phyloP scores from a whole-genome alignment of 2,888 invertebrate species.

The Panopea generosa region DNA sequence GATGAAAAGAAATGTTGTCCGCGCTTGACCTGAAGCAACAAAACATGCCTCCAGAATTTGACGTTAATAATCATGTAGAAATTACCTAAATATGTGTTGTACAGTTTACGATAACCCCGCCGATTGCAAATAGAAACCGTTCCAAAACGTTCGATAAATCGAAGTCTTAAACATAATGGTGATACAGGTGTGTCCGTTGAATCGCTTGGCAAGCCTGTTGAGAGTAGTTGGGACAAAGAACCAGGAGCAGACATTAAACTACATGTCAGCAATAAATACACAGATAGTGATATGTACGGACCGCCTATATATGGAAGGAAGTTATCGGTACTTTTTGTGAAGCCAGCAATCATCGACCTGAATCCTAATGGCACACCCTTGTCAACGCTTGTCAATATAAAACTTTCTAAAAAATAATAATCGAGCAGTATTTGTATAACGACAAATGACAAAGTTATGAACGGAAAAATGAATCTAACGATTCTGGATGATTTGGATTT shows the following conservation, averaged over 20 bases:
- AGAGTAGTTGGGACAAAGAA: constrained; percentile 35
- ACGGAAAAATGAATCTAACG: constrained; percentile 33
- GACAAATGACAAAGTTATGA: constrained; percentile 48
- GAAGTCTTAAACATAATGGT: constrained; percentile 2
- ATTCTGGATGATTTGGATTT: not conserved
- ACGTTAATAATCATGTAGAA: constrained; percentile 59
- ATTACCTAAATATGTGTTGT: constrained; percentile 35
- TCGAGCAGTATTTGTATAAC: constrained; percentile 48
- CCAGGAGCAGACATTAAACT: constrained; percentile 37
- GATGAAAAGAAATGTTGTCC: constrained; percentile 1
- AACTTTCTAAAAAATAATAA: constrained; percentile 25
- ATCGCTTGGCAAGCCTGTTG: constrained; percentile 21
- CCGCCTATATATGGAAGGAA: constrained; percentile 57
- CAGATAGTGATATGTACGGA: constrained; percentile 46
- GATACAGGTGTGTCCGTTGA: not conserved
- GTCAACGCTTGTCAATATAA: constrained; percentile 40
- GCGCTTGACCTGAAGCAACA: constrained; percentile 26
- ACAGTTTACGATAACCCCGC: constrained; percentile 43
- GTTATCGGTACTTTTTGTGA: constrained; percentile 38
- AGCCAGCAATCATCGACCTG: constrained; percentile 57
- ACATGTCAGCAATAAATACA: constrained; percentile 39
- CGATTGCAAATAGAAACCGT: constrained; percentile 20
- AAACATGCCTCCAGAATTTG: constrained; percentile 47
- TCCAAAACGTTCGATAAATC: constrained; percentile 32
- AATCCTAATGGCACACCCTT: constrained; percentile 61